These are phyloP conservation scores for Noctua janthe DNA, from an alignment of 2,888 invertebrate genomes.

Conservation along the genomic window DNA sequence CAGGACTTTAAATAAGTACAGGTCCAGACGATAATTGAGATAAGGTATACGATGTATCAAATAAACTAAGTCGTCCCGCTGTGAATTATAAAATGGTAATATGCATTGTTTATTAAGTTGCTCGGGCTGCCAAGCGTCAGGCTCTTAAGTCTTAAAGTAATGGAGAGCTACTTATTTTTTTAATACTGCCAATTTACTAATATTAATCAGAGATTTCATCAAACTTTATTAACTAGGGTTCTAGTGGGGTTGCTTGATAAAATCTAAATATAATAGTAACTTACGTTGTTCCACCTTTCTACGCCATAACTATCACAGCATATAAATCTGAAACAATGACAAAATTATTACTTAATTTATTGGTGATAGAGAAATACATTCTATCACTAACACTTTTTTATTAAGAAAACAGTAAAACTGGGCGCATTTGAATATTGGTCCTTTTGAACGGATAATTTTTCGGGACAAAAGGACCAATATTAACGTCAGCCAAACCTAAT, in stretches of 20 bases:
- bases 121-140: neutral
- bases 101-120: constrained; percentile 12
- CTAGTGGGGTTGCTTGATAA: neutral
- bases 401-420: neutral
- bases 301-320: constrained; percentile 76
- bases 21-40: neutral
- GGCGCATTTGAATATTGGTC: too few species aligned
- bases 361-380: neutral
- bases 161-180: neutral
- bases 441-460: neutral
- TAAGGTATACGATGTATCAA: constrained; percentile 6
- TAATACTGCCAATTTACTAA: neutral
- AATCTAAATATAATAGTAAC: constrained; percentile 54
- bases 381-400: neutral
- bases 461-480: constrained; percentile 16
- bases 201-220: neutral
- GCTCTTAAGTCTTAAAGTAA: neutral
- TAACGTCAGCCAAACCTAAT: neutral
- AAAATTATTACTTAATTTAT: constrained; percentile 7
- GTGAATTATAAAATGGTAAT: constrained; percentile 34
- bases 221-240: too few species aligned
- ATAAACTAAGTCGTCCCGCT: constrained; percentile 35
- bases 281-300: constrained; percentile 78
- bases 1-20: neutral
- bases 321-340: constrained; percentile 74